Conservation (phyloP, 2,888 invertebrate genomes). For the Rhogogaster chlorosoma region DNA sequence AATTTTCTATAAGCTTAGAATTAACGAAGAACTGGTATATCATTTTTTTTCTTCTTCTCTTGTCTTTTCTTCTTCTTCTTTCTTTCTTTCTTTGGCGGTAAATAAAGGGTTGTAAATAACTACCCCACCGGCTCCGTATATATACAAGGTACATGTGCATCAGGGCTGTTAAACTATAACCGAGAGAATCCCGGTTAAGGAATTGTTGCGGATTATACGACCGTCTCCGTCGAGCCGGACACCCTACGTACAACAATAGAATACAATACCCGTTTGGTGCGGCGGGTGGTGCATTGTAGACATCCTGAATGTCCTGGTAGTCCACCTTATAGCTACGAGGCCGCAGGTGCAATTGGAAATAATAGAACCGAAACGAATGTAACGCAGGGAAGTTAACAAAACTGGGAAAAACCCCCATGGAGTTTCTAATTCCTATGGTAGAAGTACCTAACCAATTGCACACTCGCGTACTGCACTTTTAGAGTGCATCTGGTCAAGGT, state of each 20-base stretch:
- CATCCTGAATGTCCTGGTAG: background rate
- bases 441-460: too few relatives aligned
- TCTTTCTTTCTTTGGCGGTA: too few relatives aligned
- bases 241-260: conserved; percentile 7
- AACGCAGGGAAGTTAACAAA: background rate
- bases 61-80: too few relatives aligned
- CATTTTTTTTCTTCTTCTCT: too few relatives aligned
- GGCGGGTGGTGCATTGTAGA: conserved; percentile 37
- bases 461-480: too few relatives aligned
- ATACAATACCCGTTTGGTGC: conserved; percentile 18
- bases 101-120: conserved; percentile 44
- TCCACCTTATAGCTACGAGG: background rate
- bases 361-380: too few relatives aligned
- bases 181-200: background rate
- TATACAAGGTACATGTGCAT: background rate
- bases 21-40: too few relatives aligned
- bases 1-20: too few relatives aligned
- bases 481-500: background rate
- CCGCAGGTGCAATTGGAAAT: conserved; percentile 2
- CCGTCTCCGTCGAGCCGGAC: conserved; percentile 13
- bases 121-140: background rate
- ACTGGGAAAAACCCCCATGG: background rate
- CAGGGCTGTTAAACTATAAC: background rate
- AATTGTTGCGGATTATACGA: conserved; percentile 29
- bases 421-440: too few relatives aligned